phyloP scores from a whole-genome alignment of 2,113 vertebrate genomes.

The Trachemys scripta region DNA sequence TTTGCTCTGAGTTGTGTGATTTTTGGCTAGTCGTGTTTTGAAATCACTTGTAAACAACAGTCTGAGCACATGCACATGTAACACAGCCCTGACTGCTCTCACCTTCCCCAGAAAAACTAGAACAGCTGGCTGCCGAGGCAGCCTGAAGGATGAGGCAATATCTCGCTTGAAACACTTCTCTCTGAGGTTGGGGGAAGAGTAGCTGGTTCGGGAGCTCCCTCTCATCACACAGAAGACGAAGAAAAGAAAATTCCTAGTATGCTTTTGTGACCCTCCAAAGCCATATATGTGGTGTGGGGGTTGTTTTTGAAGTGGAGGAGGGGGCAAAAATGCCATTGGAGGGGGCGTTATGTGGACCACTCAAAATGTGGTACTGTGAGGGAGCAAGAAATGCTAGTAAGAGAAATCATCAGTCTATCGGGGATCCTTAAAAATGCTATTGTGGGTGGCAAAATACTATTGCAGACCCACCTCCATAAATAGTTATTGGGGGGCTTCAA shows the following conservation, averaged over 20 bases:
- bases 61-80: background rate
- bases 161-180: background rate
- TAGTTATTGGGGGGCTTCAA: background rate
- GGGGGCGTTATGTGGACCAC: background rate
- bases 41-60: background rate
- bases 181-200: background rate
- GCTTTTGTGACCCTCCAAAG: background rate
- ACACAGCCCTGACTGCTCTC: background rate
- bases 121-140: background rate
- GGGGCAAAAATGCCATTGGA: background rate
- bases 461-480: background rate
- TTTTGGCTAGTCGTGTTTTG: background rate
- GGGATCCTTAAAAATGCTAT: background rate
- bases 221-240: background rate
- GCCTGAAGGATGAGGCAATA: background rate
- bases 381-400: background rate
- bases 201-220: background rate
- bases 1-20: background rate
- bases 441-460: background rate
- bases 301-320: background rate
- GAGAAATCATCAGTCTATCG: background rate
- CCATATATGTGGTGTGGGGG: background rate
- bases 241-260: background rate
- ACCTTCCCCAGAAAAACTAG: background rate
- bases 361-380: background rate